phyloP scores from a whole-genome alignment of 2,113 vertebrate genomes.

The Gyps fulvus region DNA sequence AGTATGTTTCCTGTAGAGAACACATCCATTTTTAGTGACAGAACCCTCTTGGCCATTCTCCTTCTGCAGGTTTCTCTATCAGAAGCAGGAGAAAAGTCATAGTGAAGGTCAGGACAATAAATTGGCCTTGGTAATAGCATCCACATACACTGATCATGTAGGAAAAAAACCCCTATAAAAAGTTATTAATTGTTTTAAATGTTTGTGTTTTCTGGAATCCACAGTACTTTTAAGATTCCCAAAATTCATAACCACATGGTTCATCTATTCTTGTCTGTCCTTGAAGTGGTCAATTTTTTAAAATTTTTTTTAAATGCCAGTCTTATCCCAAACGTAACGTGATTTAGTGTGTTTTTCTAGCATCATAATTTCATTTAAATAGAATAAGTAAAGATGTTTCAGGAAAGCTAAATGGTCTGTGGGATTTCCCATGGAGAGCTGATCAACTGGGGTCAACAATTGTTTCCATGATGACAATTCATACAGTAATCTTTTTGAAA shows the following conservation, averaged over 20 bases:
- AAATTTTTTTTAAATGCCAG: background rate
- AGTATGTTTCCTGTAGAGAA: background rate
- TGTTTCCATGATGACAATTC: background rate
- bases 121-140: background rate
- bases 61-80: background rate
- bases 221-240: background rate
- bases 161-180: accelerated
- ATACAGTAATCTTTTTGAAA: background rate
- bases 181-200: background rate
- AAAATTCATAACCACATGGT: background rate
- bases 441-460: background rate
- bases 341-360: background rate
- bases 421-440: background rate
- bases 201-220: background rate
- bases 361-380: background rate
- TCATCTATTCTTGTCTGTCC: background rate
- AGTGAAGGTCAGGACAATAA: background rate
- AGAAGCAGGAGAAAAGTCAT: background rate
- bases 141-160: background rate
- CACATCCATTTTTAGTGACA: background rate
- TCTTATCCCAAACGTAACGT: background rate
- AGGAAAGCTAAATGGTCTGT: background rate
- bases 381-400: background rate
- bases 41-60: background rate
- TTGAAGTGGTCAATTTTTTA: background rate